A percentile compares a stretch with the other conserved stretches of the same genome.
Evolutionary conservation across 2,888 invertebrate species (phyloP).

Genomic region (Synanthedon myopaeformis): DNA sequence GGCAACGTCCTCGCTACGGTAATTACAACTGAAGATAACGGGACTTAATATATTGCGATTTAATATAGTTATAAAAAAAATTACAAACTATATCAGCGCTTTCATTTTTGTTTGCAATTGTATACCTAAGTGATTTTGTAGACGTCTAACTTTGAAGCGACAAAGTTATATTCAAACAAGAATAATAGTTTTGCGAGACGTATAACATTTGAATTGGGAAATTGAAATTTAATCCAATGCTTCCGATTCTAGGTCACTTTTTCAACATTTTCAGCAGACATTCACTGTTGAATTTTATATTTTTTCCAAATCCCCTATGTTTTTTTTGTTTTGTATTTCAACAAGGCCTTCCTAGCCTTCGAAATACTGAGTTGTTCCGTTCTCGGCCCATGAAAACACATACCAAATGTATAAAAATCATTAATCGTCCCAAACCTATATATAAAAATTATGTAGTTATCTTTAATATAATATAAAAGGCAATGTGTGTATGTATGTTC

Average conservation of each 20-base stretch:
- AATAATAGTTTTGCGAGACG: background rate
- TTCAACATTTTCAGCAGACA: background rate
- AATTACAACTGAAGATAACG: conserved; percentile 35
- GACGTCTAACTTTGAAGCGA: background rate
- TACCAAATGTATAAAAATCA: no score
- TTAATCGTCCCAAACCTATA: no score
- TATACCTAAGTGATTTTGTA: background rate
- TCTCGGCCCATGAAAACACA: no score
- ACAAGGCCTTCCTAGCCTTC: background rate
- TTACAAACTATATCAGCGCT: conserved; percentile 11
- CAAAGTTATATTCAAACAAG: background rate
- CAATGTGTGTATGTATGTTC: no score
- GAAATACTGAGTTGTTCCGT: no score
- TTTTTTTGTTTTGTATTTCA: background rate
- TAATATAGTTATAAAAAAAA: conserved; percentile 24
- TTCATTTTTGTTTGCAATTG: background rate
- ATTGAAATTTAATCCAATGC: background rate
- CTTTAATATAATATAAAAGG: no score
- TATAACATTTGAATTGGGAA: background rate
- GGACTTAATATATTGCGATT: conserved; percentile 38
- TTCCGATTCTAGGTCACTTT: background rate
- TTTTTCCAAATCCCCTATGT: background rate
- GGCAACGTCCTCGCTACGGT: conserved; percentile 31
- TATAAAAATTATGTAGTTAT: no score
- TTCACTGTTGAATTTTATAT: background rate